These are phyloP conservation scores for Sebastes baramenuke DNA, from an alignment of 2,797 vertebrate genomes.

Conservation along the genomic window DNA sequence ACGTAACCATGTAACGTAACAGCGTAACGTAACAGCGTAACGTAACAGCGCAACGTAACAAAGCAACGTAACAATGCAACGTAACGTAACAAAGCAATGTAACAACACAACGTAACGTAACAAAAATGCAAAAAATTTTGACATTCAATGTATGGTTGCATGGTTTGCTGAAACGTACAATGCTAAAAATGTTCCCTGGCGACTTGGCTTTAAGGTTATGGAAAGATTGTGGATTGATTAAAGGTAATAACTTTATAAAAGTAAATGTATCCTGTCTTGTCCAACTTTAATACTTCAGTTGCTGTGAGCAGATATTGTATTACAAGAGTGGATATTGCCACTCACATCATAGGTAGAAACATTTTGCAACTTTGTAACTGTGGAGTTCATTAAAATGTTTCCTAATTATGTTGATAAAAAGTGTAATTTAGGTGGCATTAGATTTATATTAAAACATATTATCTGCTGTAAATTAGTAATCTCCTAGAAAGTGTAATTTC, in stretches of 20 bases:
- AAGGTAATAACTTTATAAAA: neutral
- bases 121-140: no score
- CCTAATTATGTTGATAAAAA: neutral
- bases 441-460: neutral
- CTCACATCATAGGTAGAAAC: neutral
- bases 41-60: no score
- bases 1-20: no score
- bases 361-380: neutral
- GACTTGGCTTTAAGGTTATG: neutral
- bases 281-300: neutral
- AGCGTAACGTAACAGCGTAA: no score
- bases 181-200: no score
- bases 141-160: no score
- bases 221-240: neutral
- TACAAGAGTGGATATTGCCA: neutral
- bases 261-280: neutral
- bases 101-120: no score
- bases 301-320: neutral
- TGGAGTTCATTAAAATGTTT: neutral
- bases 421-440: neutral
- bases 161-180: no score
- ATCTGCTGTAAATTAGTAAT: neutral
- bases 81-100: no score
- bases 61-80: no score
- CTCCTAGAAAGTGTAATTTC: neutral